A percentile compares a stretch with the other conserved stretches of the same genome.
Evolutionary conservation across 2,797 vertebrate species (phyloP).

Genomic region (Onychomys leucogaster): DNA sequence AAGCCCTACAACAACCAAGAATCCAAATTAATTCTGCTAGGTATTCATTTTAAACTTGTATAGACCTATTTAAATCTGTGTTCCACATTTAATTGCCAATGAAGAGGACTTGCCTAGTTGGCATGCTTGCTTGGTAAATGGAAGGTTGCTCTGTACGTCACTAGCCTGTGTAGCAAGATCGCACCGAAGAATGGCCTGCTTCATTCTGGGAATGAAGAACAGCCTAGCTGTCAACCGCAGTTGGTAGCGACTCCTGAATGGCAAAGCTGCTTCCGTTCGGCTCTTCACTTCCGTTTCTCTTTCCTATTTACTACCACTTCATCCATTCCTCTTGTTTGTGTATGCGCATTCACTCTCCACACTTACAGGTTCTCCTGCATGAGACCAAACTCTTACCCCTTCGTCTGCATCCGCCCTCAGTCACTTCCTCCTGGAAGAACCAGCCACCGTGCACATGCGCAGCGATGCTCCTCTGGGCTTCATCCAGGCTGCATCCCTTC

Average conservation of each 20-base stretch:
- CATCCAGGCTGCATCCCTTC: neutral
- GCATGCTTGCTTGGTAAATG: neutral
- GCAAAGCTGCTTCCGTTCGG: neutral
- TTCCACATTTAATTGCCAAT: neutral
- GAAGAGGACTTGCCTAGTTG: neutral
- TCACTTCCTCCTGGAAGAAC: neutral
- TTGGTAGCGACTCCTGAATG: neutral
- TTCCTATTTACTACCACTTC: conserved; percentile 29
- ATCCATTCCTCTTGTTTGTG: neutral
- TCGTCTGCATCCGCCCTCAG: neutral
- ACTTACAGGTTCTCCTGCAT: neutral
- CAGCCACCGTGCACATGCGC: neutral
- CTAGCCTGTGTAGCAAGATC: neutral
- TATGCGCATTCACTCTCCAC: neutral
- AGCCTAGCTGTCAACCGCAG: neutral
- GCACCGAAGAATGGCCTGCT: neutral
- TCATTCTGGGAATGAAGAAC: neutral
- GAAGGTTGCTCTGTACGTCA: neutral
- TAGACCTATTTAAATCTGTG: conserved; percentile 26
- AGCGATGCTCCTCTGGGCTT: neutral
- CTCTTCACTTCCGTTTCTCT: neutral
- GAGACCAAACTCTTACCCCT: neutral
- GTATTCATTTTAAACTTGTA: neutral
- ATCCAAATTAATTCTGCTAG: neutral
- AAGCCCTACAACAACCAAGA: conserved; percentile 24